A percentile compares a stretch with the other conserved stretches of the same genome.
Conservation (phyloP, 2,113 vertebrate genomes). For the Pogona vitticeps region DNA sequence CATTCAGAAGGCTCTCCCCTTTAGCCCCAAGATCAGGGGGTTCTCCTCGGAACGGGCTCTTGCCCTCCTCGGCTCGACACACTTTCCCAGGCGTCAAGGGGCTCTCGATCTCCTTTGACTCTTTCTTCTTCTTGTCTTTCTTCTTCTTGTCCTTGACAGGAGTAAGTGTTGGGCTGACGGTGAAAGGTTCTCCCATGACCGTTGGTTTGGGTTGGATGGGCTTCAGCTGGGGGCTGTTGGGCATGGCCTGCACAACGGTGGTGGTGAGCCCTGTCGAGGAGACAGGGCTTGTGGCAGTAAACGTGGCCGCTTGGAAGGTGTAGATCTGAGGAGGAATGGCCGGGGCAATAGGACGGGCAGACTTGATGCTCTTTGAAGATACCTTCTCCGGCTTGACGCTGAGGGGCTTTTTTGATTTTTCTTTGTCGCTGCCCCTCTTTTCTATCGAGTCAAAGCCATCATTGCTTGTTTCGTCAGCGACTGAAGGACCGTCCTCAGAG, state of each 20-base stretch:
- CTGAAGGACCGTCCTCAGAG: conserved; percentile 90
- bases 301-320: conserved; percentile 83
- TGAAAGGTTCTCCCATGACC: conserved; percentile 88
- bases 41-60: conserved; percentile 89
- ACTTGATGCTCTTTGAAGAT: conserved; percentile 91
- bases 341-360: conserved; percentile 87
- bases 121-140: conserved; percentile 98
- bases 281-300: conserved; percentile 87
- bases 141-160: conserved; percentile 98
- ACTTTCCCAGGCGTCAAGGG: conserved; percentile 88
- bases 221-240: conserved; percentile 95
- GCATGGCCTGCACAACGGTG: conserved; percentile 91
- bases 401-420: conserved; percentile 87
- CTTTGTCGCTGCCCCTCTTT: conserved; percentile 84
- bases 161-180: conserved; percentile 85
- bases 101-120: conserved; percentile 91
- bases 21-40: conserved; percentile 83
- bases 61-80: conserved; percentile 89
- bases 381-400: conserved; percentile 88
- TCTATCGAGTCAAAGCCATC: conserved; percentile 90
- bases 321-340: conserved; percentile 88
- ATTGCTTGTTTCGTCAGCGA: conserved; percentile 92
- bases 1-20: conserved; percentile 90
- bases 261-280: conserved; percentile 82
- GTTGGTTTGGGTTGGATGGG: conserved; percentile 93